Evolutionary conservation across 1,140 invertebrate genomes (phyloP).

Genomic region (Procambarus clarkii): DNA sequence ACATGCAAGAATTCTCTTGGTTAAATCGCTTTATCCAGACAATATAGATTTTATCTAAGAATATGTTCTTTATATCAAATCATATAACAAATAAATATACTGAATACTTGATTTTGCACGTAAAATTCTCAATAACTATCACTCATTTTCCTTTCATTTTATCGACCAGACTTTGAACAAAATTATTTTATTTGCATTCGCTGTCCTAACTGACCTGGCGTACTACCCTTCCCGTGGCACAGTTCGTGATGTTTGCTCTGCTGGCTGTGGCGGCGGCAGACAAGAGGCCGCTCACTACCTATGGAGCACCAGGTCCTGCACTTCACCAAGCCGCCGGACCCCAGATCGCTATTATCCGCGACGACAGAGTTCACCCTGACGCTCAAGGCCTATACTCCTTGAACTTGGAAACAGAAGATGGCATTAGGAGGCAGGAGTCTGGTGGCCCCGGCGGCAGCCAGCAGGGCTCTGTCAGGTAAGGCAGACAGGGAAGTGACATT

Average conservation of each 20-base stretch:
- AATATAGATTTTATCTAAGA: too few species aligned
- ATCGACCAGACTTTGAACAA: too few species aligned
- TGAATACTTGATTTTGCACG: too few species aligned
- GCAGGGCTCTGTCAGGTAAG: slow-evolving; percentile 46
- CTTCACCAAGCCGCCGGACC: neutral
- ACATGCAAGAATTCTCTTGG: too few species aligned
- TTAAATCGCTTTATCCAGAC: too few species aligned
- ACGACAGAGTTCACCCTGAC: slow-evolving; percentile 47
- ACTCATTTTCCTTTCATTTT: too few species aligned
- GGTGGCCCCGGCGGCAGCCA: slow-evolving; percentile 34
- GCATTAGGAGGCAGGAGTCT: slow-evolving; percentile 37
- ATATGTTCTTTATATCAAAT: too few species aligned
- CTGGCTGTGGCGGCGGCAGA: slow-evolving; percentile 32
- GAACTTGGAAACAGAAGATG: slow-evolving; percentile 44
- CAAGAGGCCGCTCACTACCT: neutral
- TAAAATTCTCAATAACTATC: too few species aligned
- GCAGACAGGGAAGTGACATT: too few species aligned
- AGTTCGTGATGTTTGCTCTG: slow-evolving; percentile 21
- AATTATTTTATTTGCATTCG: too few species aligned
- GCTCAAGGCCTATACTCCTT: slow-evolving; percentile 41
- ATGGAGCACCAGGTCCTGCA: neutral
- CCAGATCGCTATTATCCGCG: slow-evolving; percentile 22
- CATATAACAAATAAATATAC: too few species aligned
- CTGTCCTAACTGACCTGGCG: too few species aligned
- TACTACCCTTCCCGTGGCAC: neutral